Evolutionary conservation across 1,140 invertebrate genomes (phyloP).

Genomic region (Diabrotica undecimpunctata): DNA sequence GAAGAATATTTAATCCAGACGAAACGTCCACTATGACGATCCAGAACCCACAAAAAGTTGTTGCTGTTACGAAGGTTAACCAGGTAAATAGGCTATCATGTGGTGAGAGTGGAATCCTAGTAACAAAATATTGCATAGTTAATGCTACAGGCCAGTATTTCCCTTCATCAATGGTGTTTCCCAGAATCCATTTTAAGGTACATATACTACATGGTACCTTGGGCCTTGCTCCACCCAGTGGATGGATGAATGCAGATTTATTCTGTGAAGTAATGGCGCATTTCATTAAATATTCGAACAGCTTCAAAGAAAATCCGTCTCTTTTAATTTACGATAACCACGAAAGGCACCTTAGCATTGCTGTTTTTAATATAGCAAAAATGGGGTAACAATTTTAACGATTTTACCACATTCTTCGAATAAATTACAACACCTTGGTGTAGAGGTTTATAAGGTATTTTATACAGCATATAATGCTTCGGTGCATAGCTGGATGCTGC

Average conservation of each 20-base stretch:
- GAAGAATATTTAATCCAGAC: conserved; percentile 46
- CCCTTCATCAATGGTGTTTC: conserved; percentile 39
- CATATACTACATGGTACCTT: conserved; percentile 43
- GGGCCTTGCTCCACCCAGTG: conserved; percentile 9
- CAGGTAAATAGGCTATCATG: conserved; percentile 49
- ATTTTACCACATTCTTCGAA: no score
- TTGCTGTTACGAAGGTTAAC: no score
- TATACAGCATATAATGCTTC: no score
- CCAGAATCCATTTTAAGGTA: conserved; percentile 39
- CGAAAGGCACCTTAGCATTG: no score
- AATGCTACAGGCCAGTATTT: conserved; percentile 38
- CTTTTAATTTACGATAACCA: no score
- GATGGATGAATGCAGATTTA: conserved; percentile 17
- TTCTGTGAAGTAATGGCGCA: conserved; percentile 48
- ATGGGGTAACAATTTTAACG: no score
- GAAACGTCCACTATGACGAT: conserved; percentile 52
- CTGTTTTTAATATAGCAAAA: no score
- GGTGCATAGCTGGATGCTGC: no score
- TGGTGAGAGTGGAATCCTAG: conserved; percentile 46
- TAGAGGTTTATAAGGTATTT: no score
- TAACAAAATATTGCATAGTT: conserved; percentile 30
- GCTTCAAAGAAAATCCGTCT: no score
- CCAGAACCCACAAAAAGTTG: no score
- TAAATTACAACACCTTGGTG: no score
- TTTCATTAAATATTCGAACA: conserved; percentile 47